Evolutionary conservation across 2,113 vertebrate genomes (phyloP).

Genomic region (Pseudolaguvia tuberculata): DNA sequence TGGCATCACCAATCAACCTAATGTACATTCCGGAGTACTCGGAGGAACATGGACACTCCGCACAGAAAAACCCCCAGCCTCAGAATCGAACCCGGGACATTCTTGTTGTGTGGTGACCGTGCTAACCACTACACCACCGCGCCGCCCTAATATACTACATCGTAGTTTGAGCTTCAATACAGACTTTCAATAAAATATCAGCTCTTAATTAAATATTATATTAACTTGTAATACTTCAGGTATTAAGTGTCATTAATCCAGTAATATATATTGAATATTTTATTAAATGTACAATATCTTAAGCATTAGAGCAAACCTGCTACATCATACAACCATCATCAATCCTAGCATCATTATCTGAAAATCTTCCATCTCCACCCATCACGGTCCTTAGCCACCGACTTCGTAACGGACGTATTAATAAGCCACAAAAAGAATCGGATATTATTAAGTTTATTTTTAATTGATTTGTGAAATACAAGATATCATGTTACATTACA

Average conservation of each 20-base stretch:
- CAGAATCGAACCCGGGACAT: too few relatives aligned
- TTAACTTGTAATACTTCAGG: conserved; percentile 38
- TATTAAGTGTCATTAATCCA: conserved; percentile 18
- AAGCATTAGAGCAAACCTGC: too few relatives aligned
- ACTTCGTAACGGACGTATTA: not conserved
- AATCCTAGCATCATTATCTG: not conserved
- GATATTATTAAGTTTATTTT: conserved; percentile 29
- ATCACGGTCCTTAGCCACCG: not conserved
- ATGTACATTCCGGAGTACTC: too few relatives aligned
- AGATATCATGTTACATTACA: conserved; percentile 9
- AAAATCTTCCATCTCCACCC: not conserved
- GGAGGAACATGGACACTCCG: too few relatives aligned
- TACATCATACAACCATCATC: too few relatives aligned
- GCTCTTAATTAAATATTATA: conserved; percentile 35
- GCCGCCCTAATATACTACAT: too few relatives aligned
- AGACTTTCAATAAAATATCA: too few relatives aligned
- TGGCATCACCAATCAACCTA: too few relatives aligned
- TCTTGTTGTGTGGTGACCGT: too few relatives aligned
- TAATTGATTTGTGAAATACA: conserved; percentile 12
- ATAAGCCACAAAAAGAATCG: not conserved
- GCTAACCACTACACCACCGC: too few relatives aligned
- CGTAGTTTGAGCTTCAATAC: too few relatives aligned
- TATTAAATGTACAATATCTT: not conserved
- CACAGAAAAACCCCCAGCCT: too few relatives aligned
- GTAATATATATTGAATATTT: not conserved